Conservation (phyloP, 2,113 vertebrate species). For the Emydura subglobosa region DNA sequence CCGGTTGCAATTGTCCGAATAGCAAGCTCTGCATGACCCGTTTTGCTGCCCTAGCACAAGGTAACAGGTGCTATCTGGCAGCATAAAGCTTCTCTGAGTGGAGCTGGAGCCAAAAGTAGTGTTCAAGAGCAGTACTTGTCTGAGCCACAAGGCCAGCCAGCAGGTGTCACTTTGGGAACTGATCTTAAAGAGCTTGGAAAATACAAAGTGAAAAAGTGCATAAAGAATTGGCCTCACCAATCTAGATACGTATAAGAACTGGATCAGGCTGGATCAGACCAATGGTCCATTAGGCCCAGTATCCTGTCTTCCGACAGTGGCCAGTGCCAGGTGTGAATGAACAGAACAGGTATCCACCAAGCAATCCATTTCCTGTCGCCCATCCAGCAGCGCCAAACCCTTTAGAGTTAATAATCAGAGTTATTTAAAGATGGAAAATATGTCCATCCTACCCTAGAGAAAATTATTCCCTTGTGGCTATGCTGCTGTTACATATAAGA, state of each 20-base stretch:
- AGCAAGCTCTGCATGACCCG: rapidly evolving
- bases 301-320: too few species aligned
- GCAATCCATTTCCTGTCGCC: too few species aligned
- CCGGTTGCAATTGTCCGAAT: not conserved
- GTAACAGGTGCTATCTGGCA: rapidly evolving
- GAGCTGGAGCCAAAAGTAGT: not conserved
- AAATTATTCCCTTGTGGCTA: not conserved
- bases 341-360: too few species aligned
- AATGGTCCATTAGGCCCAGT: too few species aligned
- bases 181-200: not conserved
- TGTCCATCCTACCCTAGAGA: rapidly evolving
- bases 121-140: not conserved
- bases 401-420: not conserved
- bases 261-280: too few species aligned
- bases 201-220: not conserved
- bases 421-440: not conserved
- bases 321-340: too few species aligned
- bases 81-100: not conserved
- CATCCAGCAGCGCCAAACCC: not conserved
- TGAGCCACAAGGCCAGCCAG: rapidly evolving
- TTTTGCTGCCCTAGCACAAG: not conserved
- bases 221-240: not conserved
- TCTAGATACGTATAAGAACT: too few species aligned
- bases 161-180: not conserved
- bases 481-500: not conserved